Percentiles rank a stretch among this genome's conserved stretches.
Evolutionary conservation across 2,797 vertebrate species (phyloP).

Genomic region (Ptychobarbus kaznakovi): DNA sequence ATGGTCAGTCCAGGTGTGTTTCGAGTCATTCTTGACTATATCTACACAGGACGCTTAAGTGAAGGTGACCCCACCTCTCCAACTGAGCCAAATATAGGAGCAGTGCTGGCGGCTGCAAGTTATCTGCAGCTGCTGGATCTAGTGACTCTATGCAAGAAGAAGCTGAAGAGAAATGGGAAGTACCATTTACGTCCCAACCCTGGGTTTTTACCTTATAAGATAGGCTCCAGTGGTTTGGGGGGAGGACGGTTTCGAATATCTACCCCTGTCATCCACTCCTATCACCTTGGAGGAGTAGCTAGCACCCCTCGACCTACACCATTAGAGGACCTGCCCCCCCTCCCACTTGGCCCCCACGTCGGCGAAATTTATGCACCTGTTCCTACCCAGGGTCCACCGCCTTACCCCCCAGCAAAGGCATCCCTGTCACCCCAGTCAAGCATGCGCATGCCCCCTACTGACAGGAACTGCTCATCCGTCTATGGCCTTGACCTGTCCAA

Average conservation of each 20-base stretch:
- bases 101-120: slow-evolving; percentile 95
- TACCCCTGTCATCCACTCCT: slow-evolving; percentile 94
- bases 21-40: slow-evolving; percentile 98
- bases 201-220: slow-evolving; percentile 80
- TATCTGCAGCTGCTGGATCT: slow-evolving; percentile 98
- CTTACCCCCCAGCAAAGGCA: slow-evolving; percentile 79
- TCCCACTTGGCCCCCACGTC: slow-evolving; percentile 85
- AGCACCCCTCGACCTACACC: slow-evolving; percentile 77
- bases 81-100: slow-evolving; percentile 89
- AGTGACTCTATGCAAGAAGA: slow-evolving; percentile 98
- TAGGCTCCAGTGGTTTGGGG: slow-evolving; percentile 78
- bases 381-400: slow-evolving; percentile 82
- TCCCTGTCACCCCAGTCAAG: slow-evolving; percentile 77
- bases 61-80: slow-evolving; percentile 86
- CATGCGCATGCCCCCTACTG: slow-evolving; percentile 79
- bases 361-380: slow-evolving; percentile 91
- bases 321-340: slow-evolving; percentile 79
- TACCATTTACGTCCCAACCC: slow-evolving; percentile 84
- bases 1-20: slow-evolving; percentile 99
- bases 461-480: slow-evolving; percentile 91
- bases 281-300: slow-evolving; percentile 80
- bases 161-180: slow-evolving; percentile 92
- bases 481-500: slow-evolving; percentile 96
- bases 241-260: slow-evolving; percentile 84
- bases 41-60: slow-evolving; percentile 94